These are phyloP conservation scores for Pogonophryne albipinna DNA, from an alignment of 2,797 vertebrate genomes.

Conservation along the genomic window DNA sequence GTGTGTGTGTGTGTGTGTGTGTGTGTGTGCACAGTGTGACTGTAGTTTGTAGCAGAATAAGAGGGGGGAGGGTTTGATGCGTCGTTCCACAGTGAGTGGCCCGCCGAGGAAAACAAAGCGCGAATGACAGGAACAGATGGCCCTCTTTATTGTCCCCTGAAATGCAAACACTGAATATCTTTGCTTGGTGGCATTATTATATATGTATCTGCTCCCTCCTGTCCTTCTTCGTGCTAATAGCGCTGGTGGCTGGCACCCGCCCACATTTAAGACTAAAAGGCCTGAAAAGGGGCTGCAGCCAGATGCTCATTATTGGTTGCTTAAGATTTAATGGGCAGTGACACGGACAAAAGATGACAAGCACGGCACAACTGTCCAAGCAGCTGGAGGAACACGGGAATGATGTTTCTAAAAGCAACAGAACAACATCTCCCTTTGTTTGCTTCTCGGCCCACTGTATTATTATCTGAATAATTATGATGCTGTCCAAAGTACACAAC, in stretches of 20 bases:
- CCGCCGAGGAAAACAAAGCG: conserved; percentile 83
- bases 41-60: conserved; percentile 37
- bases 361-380: conserved; percentile 52
- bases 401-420: conserved; percentile 9
- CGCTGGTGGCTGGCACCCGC: conserved; percentile 27
- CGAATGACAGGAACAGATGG: conserved; percentile 87
- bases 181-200: conserved; percentile 81
- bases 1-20: conserved; percentile 16
- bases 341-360: conserved; percentile 60
- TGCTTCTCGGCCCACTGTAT: neutral
- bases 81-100: conserved; percentile 77
- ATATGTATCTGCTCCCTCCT: conserved; percentile 80
- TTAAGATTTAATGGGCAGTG: conserved; percentile 71
- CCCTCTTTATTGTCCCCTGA: conserved; percentile 86
- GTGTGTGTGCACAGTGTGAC: conserved; percentile 41
- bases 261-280: conserved; percentile 76
- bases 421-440: neutral
- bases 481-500: neutral
- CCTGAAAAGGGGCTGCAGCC: conserved; percentile 62
- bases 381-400: conserved; percentile 25
- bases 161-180: conserved; percentile 88
- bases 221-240: conserved; percentile 51
- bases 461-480: neutral
- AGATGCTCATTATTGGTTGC: conserved; percentile 70
- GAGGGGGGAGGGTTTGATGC: conserved; percentile 64